Evolutionary conservation across 1,140 invertebrate genomes (phyloP).

Genomic region (Zaprionus davidi): DNA sequence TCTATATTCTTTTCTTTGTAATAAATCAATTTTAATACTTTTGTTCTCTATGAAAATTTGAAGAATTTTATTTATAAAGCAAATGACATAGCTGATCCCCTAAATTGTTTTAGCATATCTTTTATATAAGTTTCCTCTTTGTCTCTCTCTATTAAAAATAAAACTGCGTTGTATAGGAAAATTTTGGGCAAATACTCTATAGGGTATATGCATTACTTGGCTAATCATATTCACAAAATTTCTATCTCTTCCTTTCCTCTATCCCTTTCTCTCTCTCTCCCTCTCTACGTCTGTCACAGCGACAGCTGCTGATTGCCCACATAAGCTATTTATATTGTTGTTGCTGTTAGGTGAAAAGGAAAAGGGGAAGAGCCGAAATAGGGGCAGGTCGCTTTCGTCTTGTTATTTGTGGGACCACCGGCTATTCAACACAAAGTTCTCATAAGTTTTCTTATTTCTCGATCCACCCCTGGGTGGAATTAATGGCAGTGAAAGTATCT

Average conservation of each 20-base stretch:
- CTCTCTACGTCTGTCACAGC: not conserved
- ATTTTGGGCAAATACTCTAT: not conserved
- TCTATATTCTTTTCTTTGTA: not conserved
- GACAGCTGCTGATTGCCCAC: conserved; percentile 33
- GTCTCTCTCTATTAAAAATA: not conserved
- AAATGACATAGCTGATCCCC: not conserved
- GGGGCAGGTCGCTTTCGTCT: conserved; percentile 15
- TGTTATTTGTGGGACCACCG: conserved; percentile 56
- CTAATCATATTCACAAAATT: conserved; percentile 15
- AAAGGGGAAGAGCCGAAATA: not conserved
- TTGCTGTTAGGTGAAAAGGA: conserved; percentile 29
- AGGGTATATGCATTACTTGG: conserved; percentile 16
- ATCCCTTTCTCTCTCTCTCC: not conserved
- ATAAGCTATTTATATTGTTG: conserved; percentile 38
- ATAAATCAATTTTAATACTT: not conserved
- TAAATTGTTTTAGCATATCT: not conserved
- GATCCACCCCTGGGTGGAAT: conserved; percentile 13
- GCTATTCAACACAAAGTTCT: conserved; percentile 27
- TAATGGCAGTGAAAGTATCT: conserved; percentile 69
- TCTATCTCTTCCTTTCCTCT: not conserved
- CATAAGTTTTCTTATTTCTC: not conserved
- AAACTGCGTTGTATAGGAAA: not conserved
- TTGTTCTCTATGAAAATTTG: not conserved
- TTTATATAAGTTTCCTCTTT: not conserved
- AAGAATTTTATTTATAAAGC: not conserved